Conservation (phyloP, 2,888 invertebrate species). For the Macrosoma leucophasiata region DNA sequence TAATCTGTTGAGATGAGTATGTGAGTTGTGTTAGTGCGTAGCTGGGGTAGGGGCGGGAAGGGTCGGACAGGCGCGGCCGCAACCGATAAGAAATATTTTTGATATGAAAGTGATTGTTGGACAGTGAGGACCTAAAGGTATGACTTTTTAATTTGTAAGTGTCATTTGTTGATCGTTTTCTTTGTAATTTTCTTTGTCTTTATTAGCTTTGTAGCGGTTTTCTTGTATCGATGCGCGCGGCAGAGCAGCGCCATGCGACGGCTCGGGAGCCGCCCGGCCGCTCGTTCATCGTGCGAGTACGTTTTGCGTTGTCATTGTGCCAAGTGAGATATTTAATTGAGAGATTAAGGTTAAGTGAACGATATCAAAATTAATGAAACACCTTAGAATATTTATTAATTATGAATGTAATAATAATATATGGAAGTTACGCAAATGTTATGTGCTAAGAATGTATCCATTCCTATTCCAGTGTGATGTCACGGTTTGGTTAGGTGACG, state of each 20-base stretch:
- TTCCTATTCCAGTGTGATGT: constrained; percentile 50
- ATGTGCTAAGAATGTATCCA: constrained; percentile 49
- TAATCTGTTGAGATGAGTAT: constrained; percentile 68
- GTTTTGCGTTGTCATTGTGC: constrained; percentile 71
- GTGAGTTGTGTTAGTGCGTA: constrained; percentile 25
- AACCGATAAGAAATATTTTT: constrained; percentile 30
- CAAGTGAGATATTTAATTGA: constrained; percentile 72
- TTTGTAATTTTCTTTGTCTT: constrained; percentile 71
- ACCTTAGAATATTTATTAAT: constrained; percentile 69
- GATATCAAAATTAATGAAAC: constrained; percentile 71
- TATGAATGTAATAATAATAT: constrained; percentile 72
- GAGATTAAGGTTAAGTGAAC: constrained; percentile 73
- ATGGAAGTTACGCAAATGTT: constrained; percentile 67
- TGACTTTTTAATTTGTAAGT: constrained; percentile 71
- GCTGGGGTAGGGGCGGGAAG: constrained; percentile 8
- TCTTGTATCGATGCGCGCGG: constrained; percentile 45
- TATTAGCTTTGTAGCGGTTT: constrained; percentile 72
- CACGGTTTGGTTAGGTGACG: constrained; percentile 51
- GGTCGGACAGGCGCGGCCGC: constrained; percentile 7
- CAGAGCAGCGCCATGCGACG: constrained; percentile 39
- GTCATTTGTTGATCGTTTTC: constrained; percentile 72
- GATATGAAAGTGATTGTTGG: constrained; percentile 68
- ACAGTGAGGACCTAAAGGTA: constrained; percentile 62
- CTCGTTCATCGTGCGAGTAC: constrained; percentile 34
- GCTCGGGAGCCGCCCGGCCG: constrained; percentile 49